Evolutionary conservation across 1,140 invertebrate genomes (phyloP), one percentile per base, ranked within the genome.

Genomic region (Magallana ariakensis): DNA sequence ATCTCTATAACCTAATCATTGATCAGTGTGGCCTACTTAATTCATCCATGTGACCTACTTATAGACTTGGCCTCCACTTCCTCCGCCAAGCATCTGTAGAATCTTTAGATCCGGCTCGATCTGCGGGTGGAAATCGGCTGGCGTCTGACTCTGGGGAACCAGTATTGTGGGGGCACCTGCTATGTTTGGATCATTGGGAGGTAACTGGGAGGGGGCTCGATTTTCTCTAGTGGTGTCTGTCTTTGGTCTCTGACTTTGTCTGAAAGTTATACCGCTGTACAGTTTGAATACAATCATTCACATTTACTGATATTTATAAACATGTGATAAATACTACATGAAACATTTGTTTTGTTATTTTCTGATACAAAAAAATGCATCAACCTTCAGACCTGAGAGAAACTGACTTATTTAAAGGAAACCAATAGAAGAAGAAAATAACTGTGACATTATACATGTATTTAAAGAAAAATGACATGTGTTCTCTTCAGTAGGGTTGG

Each of bases 41-140:
- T 46, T 46, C 33, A 46, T 46, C 33, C 33, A 46, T 13, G 5
- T 70, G 22, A 86, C 85, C 57, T 81, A 94, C 93, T 88, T 94
- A 88, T 93, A 93, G 26, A 94, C 94, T 62, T 91, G 93, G 13
- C 94, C 94, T 85, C 94, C 94, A 85, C 93, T 93, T 15, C 94
- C 94, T 54, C 92, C 88, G 6, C 93, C 93, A n/a, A 95, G 56
- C 2, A 92, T 54, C 58, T 92, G 90, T 55, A 94, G 22, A 54
- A 90, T 81, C 15, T 94, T 88, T 26, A 95, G 82, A 83, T 95
- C 92, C 13, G 89, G 90, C 70, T 91, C 90, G 26, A 26, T 75
- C 13, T 75, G 66, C 15, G 82, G 53, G n/a, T n/a, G 54, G 15
- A 60, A 60, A 62, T 46, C 66, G 10, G 66, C 4, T 10, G 15